A percentile compares a stretch with the other conserved stretches of the same genome.
Evolutionary conservation across 2,797 vertebrate genomes (phyloP).

Genomic region (Gobio occitaniae): DNA sequence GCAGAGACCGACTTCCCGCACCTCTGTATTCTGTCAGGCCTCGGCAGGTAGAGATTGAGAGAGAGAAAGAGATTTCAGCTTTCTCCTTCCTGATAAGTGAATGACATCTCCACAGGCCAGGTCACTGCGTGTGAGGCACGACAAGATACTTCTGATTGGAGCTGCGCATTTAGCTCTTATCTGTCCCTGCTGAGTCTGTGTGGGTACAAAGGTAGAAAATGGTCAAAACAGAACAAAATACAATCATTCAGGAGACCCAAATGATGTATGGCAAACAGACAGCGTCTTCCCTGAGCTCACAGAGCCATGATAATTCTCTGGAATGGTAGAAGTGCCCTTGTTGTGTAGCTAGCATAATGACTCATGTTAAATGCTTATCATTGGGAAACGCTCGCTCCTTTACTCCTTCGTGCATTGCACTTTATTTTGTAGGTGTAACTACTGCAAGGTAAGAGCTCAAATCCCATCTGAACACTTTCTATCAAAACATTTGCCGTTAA

Average conservation of each 20-base stretch:
- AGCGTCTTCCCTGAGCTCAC: slow-evolving; percentile 19
- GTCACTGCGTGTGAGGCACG: slow-evolving; percentile 39
- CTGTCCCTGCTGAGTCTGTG: slow-evolving; percentile 49
- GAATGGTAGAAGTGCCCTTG: slow-evolving; percentile 53
- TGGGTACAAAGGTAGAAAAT: slow-evolving; percentile 38
- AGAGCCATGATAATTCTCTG: slow-evolving; percentile 43
- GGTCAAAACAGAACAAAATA: slow-evolving; percentile 26
- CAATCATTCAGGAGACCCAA: slow-evolving; percentile 40
- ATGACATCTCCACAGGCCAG: slow-evolving; percentile 58
- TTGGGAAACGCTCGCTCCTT: slow-evolving; percentile 12
- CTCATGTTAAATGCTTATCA: slow-evolving; percentile 50
- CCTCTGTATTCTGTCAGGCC: slow-evolving; percentile 38
- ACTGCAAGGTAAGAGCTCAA: neutral
- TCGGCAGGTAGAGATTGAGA: slow-evolving; percentile 32
- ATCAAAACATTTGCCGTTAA: neutral
- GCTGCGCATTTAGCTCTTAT: slow-evolving; percentile 56
- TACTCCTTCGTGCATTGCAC: slow-evolving; percentile 28
- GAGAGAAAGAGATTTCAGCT: slow-evolving; percentile 42
- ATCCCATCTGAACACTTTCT: slow-evolving; percentile 38
- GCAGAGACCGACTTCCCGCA: slow-evolving; percentile 26
- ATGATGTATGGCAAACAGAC: slow-evolving; percentile 57
- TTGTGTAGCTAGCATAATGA: slow-evolving; percentile 43
- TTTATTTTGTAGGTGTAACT: slow-evolving; percentile 26
- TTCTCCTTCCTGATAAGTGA: slow-evolving; percentile 58
- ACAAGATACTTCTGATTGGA: slow-evolving; percentile 53